Conservation (phyloP, 2,113 vertebrate species). For the Oceanites oceanicus region DNA sequence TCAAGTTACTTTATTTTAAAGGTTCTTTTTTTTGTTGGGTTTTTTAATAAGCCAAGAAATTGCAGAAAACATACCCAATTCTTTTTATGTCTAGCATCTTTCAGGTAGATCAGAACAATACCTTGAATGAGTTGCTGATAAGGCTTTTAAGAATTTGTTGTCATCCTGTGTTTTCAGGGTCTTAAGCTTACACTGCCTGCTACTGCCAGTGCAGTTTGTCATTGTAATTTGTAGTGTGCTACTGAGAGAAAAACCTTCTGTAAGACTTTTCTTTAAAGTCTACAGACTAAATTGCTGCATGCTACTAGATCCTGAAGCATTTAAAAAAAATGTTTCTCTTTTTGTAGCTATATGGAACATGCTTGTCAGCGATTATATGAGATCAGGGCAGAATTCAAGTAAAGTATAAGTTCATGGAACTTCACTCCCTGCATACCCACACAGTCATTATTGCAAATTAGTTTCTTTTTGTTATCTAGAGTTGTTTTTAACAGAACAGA, state of each 20-base stretch:
- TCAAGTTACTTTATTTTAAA: neutral
- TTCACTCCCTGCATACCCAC: neutral
- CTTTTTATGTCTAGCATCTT: neutral
- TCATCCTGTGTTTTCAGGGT: neutral
- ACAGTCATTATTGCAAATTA: rapidly evolving
- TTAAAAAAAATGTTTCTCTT: neutral
- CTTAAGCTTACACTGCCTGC: neutral
- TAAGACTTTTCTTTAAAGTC: neutral
- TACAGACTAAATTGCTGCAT: neutral
- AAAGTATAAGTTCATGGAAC: neutral
- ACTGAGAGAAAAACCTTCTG: neutral
- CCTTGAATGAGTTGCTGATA: neutral
- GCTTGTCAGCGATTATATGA: neutral
- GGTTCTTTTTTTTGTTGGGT: neutral
- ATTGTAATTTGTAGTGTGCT: neutral
- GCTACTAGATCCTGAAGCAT: neutral
- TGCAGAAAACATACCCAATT: neutral
- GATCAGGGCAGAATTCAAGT: neutral
- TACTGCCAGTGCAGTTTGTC: neutral
- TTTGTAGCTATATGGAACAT: neutral
- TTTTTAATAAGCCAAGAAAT: neutral
- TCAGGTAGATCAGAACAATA: neutral
- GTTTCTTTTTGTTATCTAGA: neutral
- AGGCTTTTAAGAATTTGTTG: neutral
- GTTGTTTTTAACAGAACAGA: neutral